Conservation (phyloP, 2,797 vertebrate species). For the Clarias platycephalus region DNA sequence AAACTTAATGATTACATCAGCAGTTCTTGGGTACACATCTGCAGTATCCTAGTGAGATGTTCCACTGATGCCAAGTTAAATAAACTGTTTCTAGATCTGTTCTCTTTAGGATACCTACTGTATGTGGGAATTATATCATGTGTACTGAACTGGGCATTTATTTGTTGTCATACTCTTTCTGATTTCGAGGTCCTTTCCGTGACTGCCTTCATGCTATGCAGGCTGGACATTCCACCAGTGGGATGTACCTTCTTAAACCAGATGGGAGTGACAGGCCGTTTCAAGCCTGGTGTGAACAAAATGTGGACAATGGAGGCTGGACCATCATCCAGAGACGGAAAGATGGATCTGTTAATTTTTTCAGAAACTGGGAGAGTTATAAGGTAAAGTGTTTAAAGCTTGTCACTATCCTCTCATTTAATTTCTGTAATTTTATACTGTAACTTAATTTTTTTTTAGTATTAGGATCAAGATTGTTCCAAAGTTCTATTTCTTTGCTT, state of each 20-base stretch:
- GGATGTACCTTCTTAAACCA: slow-evolving; percentile 91
- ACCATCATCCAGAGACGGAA: slow-evolving; percentile 91
- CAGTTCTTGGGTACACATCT: neutral
- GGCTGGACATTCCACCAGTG: slow-evolving; percentile 84
- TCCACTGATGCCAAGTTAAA: neutral
- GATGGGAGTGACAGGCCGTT: slow-evolving; percentile 79
- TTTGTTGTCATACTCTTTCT: slow-evolving; percentile 27
- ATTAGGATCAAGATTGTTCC: neutral
- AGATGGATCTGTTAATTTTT: slow-evolving; percentile 96
- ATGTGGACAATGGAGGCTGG: slow-evolving; percentile 93
- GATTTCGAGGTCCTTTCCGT: slow-evolving; percentile 85
- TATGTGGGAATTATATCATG: neutral
- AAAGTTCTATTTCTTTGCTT: neutral
- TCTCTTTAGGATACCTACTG: neutral
- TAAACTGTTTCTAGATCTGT: neutral
- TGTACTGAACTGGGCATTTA: neutral
- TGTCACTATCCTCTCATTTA: neutral
- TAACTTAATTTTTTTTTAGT: neutral
- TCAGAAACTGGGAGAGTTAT: slow-evolving; percentile 97
- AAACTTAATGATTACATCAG: neutral
- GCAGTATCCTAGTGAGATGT: neutral
- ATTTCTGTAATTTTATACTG: neutral
- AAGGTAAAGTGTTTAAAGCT: slow-evolving; percentile 79
- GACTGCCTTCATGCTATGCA: slow-evolving; percentile 91
- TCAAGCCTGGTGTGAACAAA: slow-evolving; percentile 95